phyloP scores from a whole-genome alignment of 2,113 vertebrate genomes.

The Chaetodon trifascialis region DNA sequence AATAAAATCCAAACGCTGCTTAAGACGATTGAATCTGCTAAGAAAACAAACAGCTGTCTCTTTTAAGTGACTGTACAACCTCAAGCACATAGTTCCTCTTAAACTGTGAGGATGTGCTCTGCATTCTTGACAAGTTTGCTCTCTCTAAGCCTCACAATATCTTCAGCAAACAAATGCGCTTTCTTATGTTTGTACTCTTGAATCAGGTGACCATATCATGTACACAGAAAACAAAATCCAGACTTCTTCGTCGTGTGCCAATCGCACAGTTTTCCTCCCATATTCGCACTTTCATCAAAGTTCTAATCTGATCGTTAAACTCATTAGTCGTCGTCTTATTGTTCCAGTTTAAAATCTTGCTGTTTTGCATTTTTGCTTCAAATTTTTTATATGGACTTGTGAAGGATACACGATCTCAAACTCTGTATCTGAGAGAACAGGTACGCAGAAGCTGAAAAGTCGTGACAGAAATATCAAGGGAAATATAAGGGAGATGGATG shows the following conservation, averaged over 20 bases:
- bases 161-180: conserved; percentile 7
- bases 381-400: background rate
- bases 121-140: background rate
- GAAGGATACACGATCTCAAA: background rate
- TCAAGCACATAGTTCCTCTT: conserved; percentile 18
- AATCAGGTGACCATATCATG: background rate
- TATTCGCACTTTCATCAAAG: background rate
- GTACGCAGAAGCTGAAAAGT: conserved; percentile 5
- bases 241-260: background rate
- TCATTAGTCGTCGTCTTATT: conserved; percentile 15
- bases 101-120: background rate
- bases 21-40: conserved; percentile 4
- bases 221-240: background rate
- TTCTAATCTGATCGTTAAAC: background rate
- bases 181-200: background rate
- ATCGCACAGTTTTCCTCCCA: background rate
- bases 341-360: background rate
- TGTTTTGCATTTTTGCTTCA: background rate
- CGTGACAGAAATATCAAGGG: conserved; percentile 9
- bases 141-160: conserved; percentile 15
- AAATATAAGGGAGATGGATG: conserved; percentile 26
- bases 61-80: background rate
- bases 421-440: background rate
- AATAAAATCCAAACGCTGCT: conserved; percentile 18
- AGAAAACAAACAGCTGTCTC: conserved; percentile 17